phyloP scores from a whole-genome alignment of 2,888 invertebrate species.

The Andrena haemorrhoa region DNA sequence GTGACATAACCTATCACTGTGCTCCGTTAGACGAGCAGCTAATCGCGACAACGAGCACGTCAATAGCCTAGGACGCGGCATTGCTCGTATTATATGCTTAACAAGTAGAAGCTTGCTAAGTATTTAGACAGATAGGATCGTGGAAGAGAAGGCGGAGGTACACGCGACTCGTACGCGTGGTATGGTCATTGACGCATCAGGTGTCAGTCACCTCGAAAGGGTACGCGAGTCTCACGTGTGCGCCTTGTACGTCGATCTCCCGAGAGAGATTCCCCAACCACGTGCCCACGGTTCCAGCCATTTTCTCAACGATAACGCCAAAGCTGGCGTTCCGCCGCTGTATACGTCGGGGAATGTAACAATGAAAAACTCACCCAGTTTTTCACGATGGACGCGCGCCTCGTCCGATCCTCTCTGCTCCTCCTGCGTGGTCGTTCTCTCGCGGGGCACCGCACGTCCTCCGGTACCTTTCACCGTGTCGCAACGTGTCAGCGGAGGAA shows the following conservation, averaged over 20 bases:
- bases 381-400: constrained; percentile 25
- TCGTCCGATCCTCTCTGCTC: constrained; percentile 30
- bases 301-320: not conserved
- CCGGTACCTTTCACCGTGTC: constrained; percentile 67
- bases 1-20: constrained; percentile 57
- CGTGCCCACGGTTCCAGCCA: constrained; percentile 17
- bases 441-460: constrained; percentile 32
- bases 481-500: constrained; percentile 53
- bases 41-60: constrained; percentile 12
- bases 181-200: constrained; percentile 84
- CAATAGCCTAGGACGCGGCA: not conserved
- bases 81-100: too few relatives aligned
- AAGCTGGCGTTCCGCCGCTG: not conserved
- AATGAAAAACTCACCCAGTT: constrained; percentile 49
- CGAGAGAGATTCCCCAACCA: constrained; percentile 28
- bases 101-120: too few relatives aligned
- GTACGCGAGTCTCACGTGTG: constrained; percentile 64
- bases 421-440: constrained; percentile 12
- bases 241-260: constrained; percentile 33
- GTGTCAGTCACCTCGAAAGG: constrained; percentile 83
- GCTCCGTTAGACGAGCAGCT: constrained; percentile 4
- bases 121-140: not conserved
- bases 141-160: not conserved
- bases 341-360: not conserved
- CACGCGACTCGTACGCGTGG: constrained; percentile 71